These are phyloP conservation scores for Halichoeres trimaculatus DNA, from an alignment of 2,113 vertebrate genomes.

Conservation along the genomic window DNA sequence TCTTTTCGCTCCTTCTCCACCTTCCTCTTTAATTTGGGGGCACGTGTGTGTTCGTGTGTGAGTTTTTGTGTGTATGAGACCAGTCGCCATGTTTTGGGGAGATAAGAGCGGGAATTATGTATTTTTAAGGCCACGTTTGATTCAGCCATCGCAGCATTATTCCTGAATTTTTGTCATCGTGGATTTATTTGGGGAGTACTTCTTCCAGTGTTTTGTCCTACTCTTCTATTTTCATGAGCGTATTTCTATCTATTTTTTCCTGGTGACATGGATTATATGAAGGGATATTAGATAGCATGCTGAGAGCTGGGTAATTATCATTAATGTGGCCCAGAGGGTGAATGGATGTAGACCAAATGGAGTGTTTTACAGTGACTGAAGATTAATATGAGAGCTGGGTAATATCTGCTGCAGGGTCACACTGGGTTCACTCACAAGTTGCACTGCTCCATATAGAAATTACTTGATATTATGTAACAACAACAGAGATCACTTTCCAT, in stretches of 20 bases:
- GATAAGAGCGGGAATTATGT: conserved; percentile 70
- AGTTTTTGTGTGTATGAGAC: conserved; percentile 22
- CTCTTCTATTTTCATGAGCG: conserved; percentile 48
- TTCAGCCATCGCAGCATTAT: conserved; percentile 50
- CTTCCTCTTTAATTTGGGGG: conserved; percentile 32
- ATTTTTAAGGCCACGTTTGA: conserved; percentile 62
- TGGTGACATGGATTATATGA: conserved; percentile 54
- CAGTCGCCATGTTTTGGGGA: conserved; percentile 73
- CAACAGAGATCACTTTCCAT: conserved; percentile 21
- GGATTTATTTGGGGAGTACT: conserved; percentile 1
- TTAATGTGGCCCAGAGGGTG: conserved; percentile 71
- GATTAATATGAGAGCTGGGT: conserved; percentile 44
- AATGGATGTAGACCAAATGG: conserved; percentile 66
- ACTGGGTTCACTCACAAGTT: conserved; percentile 56
- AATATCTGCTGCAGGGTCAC: conserved; percentile 61
- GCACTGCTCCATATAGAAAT: conserved; percentile 14
- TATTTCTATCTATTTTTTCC: conserved; percentile 28
- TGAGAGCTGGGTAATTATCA: conserved; percentile 72
- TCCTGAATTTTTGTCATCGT: conserved; percentile 60
- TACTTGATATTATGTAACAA: conserved; percentile 33
- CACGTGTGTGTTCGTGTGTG: conserved; percentile 2
- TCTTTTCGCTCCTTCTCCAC: conserved; percentile 49
- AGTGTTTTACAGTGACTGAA: conserved; percentile 56
- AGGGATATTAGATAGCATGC: conserved; percentile 60
- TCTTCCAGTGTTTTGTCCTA: background rate